Base-by-base conservation (phyloP, 2,113 vertebrate species). In the Dendropsophus ebraccatus region DNA sequence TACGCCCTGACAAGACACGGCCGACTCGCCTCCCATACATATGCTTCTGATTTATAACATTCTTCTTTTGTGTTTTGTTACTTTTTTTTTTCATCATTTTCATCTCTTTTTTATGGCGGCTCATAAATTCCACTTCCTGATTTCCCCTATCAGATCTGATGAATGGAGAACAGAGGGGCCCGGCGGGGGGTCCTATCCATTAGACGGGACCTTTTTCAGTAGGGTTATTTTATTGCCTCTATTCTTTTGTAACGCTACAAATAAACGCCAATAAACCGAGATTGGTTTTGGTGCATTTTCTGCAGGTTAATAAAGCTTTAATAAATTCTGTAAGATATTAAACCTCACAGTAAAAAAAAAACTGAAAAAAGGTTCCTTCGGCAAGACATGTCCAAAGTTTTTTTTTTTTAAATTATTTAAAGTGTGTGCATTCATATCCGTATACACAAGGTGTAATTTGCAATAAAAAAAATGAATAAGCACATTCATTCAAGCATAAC, bases 31-130 rank as follows among this genome's bases (percentile, higher is more conserved):
- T 49, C 19, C 4, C 45, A 75, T 50, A 70, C 67, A 70, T 70
- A 5, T 70, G 67, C 7, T 70, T 41, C 67, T 70, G 2, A 41
- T 70, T 70, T 70, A 23, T 70, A 41, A 70, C 35, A 11, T 70
- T 70, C 65, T 69, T 35, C 4, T 30, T 35, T 69, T 3, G 17
- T 69, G 65, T 69, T 69, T 21, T 19, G 30, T 69, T 37, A 13
- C 65, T 35, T 69, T 69, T 19, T 14, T 32, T 17, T 37, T 19
- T 17, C 67, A 70, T 9, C 67, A 37, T 70, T 70, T 70, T 70
- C 67, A 70, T 70, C 32, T 70, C 67, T 70, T 70, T 70, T 41
- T 70, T 70, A 70, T 41, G 19, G 67, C 19, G 32, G 67, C 67
- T 70, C 67, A 41, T 70, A 41, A 70, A 70, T 70, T 70, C 35